Conservation (phyloP, 2,888 invertebrate genomes). For the Andrena flavipes region DNA sequence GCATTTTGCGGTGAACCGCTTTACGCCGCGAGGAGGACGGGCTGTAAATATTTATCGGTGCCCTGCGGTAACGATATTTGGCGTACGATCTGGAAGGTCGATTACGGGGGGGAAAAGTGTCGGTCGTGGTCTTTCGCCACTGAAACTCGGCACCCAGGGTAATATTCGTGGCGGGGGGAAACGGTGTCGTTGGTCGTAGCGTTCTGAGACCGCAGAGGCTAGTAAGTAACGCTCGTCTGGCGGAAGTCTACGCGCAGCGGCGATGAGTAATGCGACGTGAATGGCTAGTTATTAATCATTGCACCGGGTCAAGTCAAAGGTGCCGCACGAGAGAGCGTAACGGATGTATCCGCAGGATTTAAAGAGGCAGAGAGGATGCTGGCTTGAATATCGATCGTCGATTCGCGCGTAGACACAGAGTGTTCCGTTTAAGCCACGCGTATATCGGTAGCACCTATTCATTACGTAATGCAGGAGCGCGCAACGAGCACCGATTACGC, state of each 20-base stretch:
- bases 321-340: slow-evolving; percentile 51
- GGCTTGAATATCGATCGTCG: slow-evolving; percentile 63
- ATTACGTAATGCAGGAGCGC: slow-evolving; percentile 12
- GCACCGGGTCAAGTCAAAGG: slow-evolving; percentile 56
- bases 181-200: slow-evolving; percentile 55
- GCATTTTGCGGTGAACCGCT: slow-evolving; percentile 57
- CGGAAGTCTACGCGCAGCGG: slow-evolving; percentile 70
- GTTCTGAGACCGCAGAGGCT: slow-evolving; percentile 73
- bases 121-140: slow-evolving; percentile 38
- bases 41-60: slow-evolving; percentile 64
- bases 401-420: slow-evolving; percentile 31
- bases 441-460: slow-evolving; percentile 7
- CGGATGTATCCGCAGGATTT: slow-evolving; percentile 34
- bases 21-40: slow-evolving; percentile 23
- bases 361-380: background rate
- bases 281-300: slow-evolving; percentile 77
- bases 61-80: slow-evolving; percentile 60
- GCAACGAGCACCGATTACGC: slow-evolving; percentile 34
- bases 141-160: slow-evolving; percentile 39
- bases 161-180: slow-evolving; percentile 35
- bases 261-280: slow-evolving; percentile 78
- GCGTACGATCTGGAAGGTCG: slow-evolving; percentile 60
- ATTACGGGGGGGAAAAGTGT: slow-evolving; percentile 40
- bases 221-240: slow-evolving; percentile 74
- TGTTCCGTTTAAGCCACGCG: slow-evolving; percentile 11